Evolutionary conservation across 2,797 vertebrate genomes (phyloP), one percentile per base, ranked within the genome.

Genomic region (Gallinago nigripennis): DNA sequence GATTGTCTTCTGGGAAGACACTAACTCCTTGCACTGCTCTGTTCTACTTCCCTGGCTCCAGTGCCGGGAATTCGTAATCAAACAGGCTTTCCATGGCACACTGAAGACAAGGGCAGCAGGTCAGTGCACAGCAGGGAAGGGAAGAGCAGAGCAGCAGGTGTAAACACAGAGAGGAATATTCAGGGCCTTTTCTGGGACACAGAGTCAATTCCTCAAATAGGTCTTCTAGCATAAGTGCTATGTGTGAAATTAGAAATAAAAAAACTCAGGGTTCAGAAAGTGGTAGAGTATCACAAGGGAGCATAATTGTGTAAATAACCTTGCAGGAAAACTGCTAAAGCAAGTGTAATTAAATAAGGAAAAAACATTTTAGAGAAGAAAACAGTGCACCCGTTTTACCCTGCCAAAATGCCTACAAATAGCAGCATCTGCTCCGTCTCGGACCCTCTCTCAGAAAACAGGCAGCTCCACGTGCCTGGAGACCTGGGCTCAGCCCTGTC

Each of bases 121-220:
- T 81, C 93, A 91, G 46, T 28, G 43, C 94, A 78, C 95, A 88
- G 89, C 91, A 68, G 89, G 92, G 57, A 75, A 78, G 76, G 31
- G 9, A 82, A 54, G 24, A 78, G 61, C 79, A 78, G 57, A 91
- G 72, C 84, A 85, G 92, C 60, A 96, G 90, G 91, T 86, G 4
- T 63, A 75, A 87, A 92, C 23, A 69, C 20, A 39, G 33, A 77
- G 2, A 76, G 61, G 16, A 90, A 82, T 78, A 82, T 11, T 4
- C 50, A 91, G 41, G 37, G 30, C 84, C 61, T 91, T 92, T 96
- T 95, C 95, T 91, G 76, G 95, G 91, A 92, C 88, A 92, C 45
- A 21, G 12, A 82, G 50, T 81, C 94, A 91, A 81, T 93, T 94
- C 86, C 86, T 91, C 0, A 0, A 91, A 89, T 75, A 92, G 79